Base-by-base conservation (phyloP, 2,797 vertebrate species). In the Pogonophryne albipinna region DNA sequence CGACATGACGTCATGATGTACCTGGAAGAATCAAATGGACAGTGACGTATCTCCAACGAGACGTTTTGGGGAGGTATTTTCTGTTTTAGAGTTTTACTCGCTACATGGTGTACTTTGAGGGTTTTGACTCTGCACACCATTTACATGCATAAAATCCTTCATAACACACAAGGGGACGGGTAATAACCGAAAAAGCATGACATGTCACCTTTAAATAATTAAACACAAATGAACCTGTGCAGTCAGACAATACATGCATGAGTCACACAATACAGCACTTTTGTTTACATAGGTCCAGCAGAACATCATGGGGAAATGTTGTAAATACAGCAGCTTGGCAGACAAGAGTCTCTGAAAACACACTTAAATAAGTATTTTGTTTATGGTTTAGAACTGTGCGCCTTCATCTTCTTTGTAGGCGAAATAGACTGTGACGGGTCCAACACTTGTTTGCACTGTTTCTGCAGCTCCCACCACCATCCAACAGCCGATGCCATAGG, bases 401-500 rank as follows among this genome's bases (percentile, higher is more conserved):
- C 96, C 97, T 87, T 98, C 95, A 3, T 97, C 95, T 94, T 99
- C 98, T 93, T 99, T 98, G 91, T 98, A 99, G 34, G 98, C 96
- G 74, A 99, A 99, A 96, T 99, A 98, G 83, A 99, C 89, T 0
- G 95, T 98, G 78, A 99, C 94, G 3, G 97, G 96, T 87, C 98
- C 97, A 4, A 84, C 93, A 84, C 94, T 96, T 0, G 98, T 99
- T 66, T 96, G 96, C 58, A 99, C 97, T 0, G 94, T 97, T 93
- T 99, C 98, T 75, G 95, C 93, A 81, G 97, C 96, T 81, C 94
- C 94, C 74, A 95, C 95, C 92, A 98, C 96, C 91, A 98, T 96
- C 98, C 97, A 99, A 91, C 97, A 99, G 55, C 97, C 97, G 38
- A 99, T 82, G 78, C 98, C 98, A 83, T 99, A 99, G 1, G 98